Base-by-base conservation (phyloP, 2,113 vertebrate genomes). In the Nibea coibor region DNA sequence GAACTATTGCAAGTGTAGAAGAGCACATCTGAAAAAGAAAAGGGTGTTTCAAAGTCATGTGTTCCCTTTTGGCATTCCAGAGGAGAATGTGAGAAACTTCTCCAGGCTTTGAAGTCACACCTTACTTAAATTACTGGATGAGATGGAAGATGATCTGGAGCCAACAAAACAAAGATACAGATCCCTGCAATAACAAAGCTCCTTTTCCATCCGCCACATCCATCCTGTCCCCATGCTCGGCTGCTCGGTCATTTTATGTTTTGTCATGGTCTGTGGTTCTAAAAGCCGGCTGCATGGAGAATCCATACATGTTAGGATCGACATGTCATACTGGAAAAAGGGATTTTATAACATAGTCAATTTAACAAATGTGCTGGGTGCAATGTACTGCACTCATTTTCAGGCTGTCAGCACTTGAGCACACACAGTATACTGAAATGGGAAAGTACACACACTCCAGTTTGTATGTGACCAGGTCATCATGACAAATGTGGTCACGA, bases 101-200 rank as follows among this genome's bases (percentile, higher is more conserved):
- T 39, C 12, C 47, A 67, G 39, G 62, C 10, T 81, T 72, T 72
- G 11, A 57, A 68, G 20, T 64, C 65, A 48, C 28, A 59, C 39
- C 45, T 57, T 51, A 12, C 83, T 45, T 26, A 72, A 48, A 10
- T 24, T 50, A 57, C 48, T 67, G 35, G 45, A 74, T 56, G 20
- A 75, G 79, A 79, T 31, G 3, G 50, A 84, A 57, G 57, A 71
- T 28, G 63, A 73, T 70, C 20, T 22, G 35, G n/a, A 80, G 45
- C 47, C 63, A 57, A 63, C n/a, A 35, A 48, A 83, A 62, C 45
- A 8, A 24, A 50, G 62, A 43, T 14, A 66, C 39, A 48, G 39
- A 57, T 78, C 39, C 47, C 26, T 47, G 54, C 53, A 16, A 43
- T 3, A 57, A 48, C 39, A 63, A 63, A 78, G n/a, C 57, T 73